Base-by-base conservation (phyloP, 1,140 invertebrate genomes). In the Danaus melanippus region DNA sequence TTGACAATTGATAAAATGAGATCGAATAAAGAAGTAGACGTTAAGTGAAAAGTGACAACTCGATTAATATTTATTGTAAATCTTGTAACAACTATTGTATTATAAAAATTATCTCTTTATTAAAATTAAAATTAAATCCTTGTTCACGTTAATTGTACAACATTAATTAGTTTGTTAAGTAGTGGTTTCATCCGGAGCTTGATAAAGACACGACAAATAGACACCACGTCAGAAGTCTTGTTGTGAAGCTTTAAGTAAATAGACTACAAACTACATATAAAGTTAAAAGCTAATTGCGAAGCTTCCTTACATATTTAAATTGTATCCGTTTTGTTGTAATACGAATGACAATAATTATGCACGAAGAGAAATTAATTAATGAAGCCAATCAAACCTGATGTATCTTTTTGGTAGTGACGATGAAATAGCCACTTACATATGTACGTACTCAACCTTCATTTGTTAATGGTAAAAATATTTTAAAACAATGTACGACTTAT, bases 1-100 rank as follows among this genome's bases (percentile, higher is more conserved):
- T 82, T 75, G 71, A 79, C 76, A 77, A 79, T 83, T 79, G 75
- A 78, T 84, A 76, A 79, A 81, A 81, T 74, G 71, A 73, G 74
- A 80, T 77, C 67, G 68, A 73, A 72, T 78, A 79, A 69, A 69
- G 66, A 67, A 64, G 56, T 75, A 74, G 21, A 72, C 65, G 59
- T 73, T 79, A 74, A 79, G 76, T 74, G 66, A 76, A 77, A 80
- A 80, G 76, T 82, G 74, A 47, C 42, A 50, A 65, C 59, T 60
- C 42, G 46, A 63, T 44, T 32, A 32, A 32, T 7, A 32, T 32
- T 3, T 32, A 32, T 32, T 5, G 4, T 32, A 32, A 32, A 32
- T 32, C 2, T 32, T 5, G 6, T 32, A 32, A 0, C 6, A 32
- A 32, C 21, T 7, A 32, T 1, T 32, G 21, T 32, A 32, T 32